Percentiles rank a stretch among this genome's conserved stretches.
phyloP scores from a whole-genome alignment of 1,140 invertebrate genomes.

The Halesus radiatus region DNA sequence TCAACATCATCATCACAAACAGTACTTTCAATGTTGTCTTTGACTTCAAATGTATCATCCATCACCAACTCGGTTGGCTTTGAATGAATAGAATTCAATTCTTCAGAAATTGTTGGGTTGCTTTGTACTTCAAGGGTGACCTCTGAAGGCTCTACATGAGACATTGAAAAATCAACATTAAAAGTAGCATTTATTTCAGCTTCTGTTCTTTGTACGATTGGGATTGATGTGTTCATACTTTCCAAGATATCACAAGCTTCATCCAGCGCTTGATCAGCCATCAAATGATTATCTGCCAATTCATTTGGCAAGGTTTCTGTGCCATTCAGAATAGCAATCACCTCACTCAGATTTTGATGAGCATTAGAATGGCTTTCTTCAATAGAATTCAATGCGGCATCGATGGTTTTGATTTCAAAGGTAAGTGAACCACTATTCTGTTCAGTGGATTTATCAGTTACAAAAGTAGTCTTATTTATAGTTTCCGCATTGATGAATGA shows the following conservation, averaged over 20 bases:
- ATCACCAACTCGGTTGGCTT: neutral
- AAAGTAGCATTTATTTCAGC: too few relatives aligned
- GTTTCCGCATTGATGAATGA: too few relatives aligned
- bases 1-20: too few relatives aligned
- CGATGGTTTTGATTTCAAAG: too few relatives aligned
- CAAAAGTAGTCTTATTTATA: neutral
- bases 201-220: neutral
- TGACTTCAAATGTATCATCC: constrained; percentile 18
- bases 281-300: neutral
- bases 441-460: neutral
- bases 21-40: neutral
- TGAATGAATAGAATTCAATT: neutral
- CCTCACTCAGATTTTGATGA: too few relatives aligned
- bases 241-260: constrained; percentile 16
- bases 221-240: neutral
- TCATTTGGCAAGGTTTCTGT: neutral
- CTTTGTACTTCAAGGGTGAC: neutral
- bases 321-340: too few relatives aligned
- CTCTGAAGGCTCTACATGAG: neutral
- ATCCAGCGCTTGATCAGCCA: constrained; percentile 1
- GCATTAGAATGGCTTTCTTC: too few relatives aligned
- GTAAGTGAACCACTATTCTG: too few relatives aligned
- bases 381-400: too few relatives aligned
- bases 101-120: neutral
- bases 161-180: too few relatives aligned